phyloP scores from a whole-genome alignment of 2,797 vertebrate genomes.

The Acanthornis magna region DNA sequence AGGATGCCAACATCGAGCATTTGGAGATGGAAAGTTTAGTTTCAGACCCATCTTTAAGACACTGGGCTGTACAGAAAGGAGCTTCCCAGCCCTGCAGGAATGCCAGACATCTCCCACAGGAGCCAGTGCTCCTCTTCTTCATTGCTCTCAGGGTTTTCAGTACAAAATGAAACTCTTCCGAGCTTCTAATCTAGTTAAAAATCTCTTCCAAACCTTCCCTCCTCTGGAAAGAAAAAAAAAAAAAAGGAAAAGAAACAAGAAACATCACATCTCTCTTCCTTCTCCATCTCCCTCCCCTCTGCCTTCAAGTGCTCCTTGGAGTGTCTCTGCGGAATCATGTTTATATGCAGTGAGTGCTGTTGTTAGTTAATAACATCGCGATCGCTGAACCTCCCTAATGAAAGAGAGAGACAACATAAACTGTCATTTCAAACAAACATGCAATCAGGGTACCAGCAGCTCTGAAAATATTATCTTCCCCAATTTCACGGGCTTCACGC shows the following conservation, averaged over 20 bases:
- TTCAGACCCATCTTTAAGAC: background rate
- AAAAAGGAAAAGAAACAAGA: background rate
- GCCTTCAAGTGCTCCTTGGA: constrained; percentile 70
- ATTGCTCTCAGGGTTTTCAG: background rate
- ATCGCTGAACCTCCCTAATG: constrained; percentile 74
- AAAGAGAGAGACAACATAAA: constrained; percentile 77
- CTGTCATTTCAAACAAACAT: constrained; percentile 79
- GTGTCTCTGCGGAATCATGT: constrained; percentile 73
- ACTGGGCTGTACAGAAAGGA: background rate
- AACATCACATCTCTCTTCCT: constrained; percentile 27
- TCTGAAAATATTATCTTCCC: constrained; percentile 70
- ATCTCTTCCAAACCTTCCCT: constrained; percentile 12
- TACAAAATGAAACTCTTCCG: background rate
- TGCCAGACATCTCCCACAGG: background rate
- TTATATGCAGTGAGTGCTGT: constrained; percentile 73
- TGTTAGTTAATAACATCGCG: constrained; percentile 78
- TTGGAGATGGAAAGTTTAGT: background rate
- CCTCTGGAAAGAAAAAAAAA: background rate
- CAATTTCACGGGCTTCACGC: constrained; percentile 72
- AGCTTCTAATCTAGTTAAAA: constrained; percentile 10
- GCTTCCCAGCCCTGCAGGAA: background rate
- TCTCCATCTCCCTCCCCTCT: constrained; percentile 45
- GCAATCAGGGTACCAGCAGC: constrained; percentile 72
- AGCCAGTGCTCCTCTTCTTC: background rate
- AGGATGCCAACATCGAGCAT: background rate